These are phyloP conservation scores for Heliconius aoede DNA, from an alignment of 2,888 invertebrate species.

Conservation along the genomic window DNA sequence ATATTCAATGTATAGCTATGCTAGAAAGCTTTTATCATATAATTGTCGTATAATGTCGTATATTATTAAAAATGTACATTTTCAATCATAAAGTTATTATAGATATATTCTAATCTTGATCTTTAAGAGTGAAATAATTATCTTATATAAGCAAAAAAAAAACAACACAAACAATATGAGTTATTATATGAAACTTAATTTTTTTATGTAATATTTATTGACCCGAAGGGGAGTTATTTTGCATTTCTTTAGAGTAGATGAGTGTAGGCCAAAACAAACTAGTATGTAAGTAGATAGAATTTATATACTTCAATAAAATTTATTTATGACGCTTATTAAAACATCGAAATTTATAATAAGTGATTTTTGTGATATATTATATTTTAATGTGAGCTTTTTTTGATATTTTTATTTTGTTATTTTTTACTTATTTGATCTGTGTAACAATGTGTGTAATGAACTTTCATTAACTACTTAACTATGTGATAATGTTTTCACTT, in stretches of 20 bases:
- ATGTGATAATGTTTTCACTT: slow-evolving; percentile 27
- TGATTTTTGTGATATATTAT: slow-evolving; percentile 5
- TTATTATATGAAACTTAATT: background rate
- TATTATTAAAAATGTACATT: slow-evolving; percentile 7
- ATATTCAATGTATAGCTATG: slow-evolving; percentile 30
- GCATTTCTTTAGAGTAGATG: slow-evolving; percentile 4
- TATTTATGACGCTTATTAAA: slow-evolving; percentile 2
- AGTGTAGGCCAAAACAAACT: slow-evolving; percentile 8
- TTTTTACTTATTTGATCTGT: background rate
- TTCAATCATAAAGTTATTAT: background rate
- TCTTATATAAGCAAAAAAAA: background rate
- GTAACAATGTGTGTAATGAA: background rate
- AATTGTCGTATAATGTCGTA: too few species aligned
- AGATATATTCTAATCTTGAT: slow-evolving; percentile 4
- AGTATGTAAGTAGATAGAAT: background rate
- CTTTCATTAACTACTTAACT: slow-evolving; percentile 5
- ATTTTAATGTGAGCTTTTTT: background rate
- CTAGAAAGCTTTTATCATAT: slow-evolving; percentile 38
- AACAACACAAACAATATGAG: too few species aligned
- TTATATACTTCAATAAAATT: background rate
- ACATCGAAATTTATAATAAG: slow-evolving; percentile 11
- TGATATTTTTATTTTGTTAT: slow-evolving; percentile 1
- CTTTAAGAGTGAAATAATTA: background rate
- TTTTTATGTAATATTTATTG: background rate
- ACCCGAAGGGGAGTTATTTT: background rate